Evolutionary conservation across 2,113 vertebrate species (phyloP), one percentile per base, ranked within the genome.

Genomic region (Porphyrio hochstetteri): DNA sequence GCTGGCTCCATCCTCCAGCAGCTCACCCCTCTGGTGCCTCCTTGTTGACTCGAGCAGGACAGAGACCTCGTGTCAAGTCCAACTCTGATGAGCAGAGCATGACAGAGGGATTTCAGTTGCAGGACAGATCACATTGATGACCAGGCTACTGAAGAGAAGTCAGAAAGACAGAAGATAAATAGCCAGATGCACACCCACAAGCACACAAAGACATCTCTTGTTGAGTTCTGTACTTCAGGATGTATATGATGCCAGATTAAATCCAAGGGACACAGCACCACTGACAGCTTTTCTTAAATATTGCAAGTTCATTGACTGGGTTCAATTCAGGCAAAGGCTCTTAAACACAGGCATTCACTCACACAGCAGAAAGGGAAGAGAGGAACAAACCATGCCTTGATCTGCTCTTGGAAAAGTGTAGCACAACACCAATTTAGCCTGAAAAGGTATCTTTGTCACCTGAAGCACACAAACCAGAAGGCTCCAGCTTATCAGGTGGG

Each of bases 251-350:
- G 20, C 1, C 60, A 21, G 71, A 83, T 91, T 91, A 91, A 88
- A 64, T 16, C 42, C 23, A 80, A 80, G 53, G 67, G 91, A 59
- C 35, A 23, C 8, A 8, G 57, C 48, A 55, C 48, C 2, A 1
- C 83, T 72, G 95, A 67, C 71, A 92, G 87, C 48, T 91, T 75
- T 91, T 71, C 83, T 92, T 59, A 80, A 91, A 76, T 17, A 80
- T 0, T 50, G 36, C 0, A 18, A 59, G 35, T 56, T 68, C 46
- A n/a, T 88, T 92, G 38, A 46, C 77, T 7, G 76, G 68, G 81
- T 91, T 95, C 81, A 83, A 4, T 27, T 82, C 59, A 95, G 90
- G 90, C 71, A 82, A 91, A 86, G 18, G 53, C 67, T 92, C 83
- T 95, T 84, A 91, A 95, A 83, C n/a, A 52, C 65, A 65, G 13